A percentile compares a stretch with the other conserved stretches of the same genome.
Conservation (phyloP, 2,797 vertebrate species). For the Melanotaenia trifasciata region DNA sequence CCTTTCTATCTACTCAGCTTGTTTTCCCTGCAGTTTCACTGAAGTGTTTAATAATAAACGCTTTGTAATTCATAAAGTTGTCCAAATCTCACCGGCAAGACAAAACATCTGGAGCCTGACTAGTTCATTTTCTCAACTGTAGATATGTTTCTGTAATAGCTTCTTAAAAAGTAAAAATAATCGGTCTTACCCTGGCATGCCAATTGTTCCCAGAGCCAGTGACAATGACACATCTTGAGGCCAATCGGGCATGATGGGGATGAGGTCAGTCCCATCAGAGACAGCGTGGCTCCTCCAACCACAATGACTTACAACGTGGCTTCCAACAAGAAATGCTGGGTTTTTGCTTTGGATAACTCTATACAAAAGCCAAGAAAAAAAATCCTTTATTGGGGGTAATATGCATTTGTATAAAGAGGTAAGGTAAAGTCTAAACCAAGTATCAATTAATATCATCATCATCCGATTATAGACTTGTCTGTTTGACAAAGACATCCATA, state of each 20-base stretch:
- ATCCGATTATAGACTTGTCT: too few species aligned
- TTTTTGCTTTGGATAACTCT: slow-evolving; percentile 92
- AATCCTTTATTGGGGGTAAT: too few species aligned
- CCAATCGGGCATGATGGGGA: slow-evolving; percentile 82
- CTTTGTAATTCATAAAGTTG: not conserved
- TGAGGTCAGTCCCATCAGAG: slow-evolving; percentile 81
- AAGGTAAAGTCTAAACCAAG: too few species aligned
- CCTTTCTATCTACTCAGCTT: not conserved
- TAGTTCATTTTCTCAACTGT: not conserved
- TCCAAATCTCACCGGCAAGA: not conserved
- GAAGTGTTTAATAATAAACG: slow-evolving; percentile 6
- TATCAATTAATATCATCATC: too few species aligned
- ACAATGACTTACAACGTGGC: slow-evolving; percentile 70
- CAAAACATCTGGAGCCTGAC: slow-evolving; percentile 34
- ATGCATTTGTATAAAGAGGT: too few species aligned
- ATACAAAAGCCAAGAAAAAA: not conserved
- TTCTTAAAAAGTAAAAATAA: too few species aligned
- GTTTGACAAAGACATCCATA: too few species aligned
- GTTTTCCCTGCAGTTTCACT: not conserved
- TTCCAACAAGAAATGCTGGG: slow-evolving; percentile 81
- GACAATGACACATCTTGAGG: slow-evolving; percentile 86
- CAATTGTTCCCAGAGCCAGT: slow-evolving; percentile 88
- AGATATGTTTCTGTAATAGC: too few species aligned
- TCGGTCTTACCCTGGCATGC: slow-evolving; percentile 91
- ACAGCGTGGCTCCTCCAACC: slow-evolving; percentile 91